A percentile compares a stretch with the other conserved stretches of the same genome.
These are phyloP conservation scores for Drosophila anomalipes DNA, from an alignment of 2,888 invertebrate genomes.

Conservation along the genomic window DNA sequence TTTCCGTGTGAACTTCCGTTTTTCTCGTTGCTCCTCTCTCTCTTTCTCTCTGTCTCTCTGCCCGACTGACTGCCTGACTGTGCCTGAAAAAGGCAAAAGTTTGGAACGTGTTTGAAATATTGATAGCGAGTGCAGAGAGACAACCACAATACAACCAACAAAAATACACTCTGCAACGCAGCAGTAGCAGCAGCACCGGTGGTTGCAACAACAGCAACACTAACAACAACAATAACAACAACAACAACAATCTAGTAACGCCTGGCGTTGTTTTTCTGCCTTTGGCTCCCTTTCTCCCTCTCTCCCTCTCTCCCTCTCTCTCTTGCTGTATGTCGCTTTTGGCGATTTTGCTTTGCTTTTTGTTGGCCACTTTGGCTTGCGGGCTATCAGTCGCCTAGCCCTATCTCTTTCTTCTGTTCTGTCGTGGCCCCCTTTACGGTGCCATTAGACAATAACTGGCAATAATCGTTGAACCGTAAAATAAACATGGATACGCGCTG, in stretches of 20 bases:
- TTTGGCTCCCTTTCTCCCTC: constrained; percentile 19
- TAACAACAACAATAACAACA: constrained; percentile 23
- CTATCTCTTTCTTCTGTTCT: constrained; percentile 9
- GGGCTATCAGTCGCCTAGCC: constrained; percentile 11
- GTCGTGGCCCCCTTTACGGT: constrained; percentile 65
- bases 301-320: constrained; percentile 14
- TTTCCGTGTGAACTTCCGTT: constrained; percentile 84
- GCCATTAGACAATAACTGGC: constrained; percentile 80
- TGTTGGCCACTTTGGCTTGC: constrained; percentile 24
- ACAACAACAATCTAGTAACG: constrained; percentile 61
- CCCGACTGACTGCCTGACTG: constrained; percentile 9
- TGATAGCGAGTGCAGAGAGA: constrained; percentile 70
- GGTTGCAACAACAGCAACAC: constrained; percentile 18
- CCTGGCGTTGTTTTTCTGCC: constrained; percentile 54
- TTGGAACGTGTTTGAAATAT: constrained; percentile 80
- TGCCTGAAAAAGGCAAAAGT: constrained; percentile 69
- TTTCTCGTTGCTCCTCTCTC: constrained; percentile 39
- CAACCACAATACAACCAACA: constrained; percentile 62
- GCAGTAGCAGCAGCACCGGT: constrained; percentile 36
- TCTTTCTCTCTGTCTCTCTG: neutral
- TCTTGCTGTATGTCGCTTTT: constrained; percentile 40
- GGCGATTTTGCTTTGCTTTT: constrained; percentile 57
- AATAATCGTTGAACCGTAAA: constrained; percentile 83
- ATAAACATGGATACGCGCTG: constrained; percentile 81
- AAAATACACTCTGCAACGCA: constrained; percentile 38